Conservation (phyloP, 1,140 invertebrate species). For the Magallana ariakensis region DNA sequence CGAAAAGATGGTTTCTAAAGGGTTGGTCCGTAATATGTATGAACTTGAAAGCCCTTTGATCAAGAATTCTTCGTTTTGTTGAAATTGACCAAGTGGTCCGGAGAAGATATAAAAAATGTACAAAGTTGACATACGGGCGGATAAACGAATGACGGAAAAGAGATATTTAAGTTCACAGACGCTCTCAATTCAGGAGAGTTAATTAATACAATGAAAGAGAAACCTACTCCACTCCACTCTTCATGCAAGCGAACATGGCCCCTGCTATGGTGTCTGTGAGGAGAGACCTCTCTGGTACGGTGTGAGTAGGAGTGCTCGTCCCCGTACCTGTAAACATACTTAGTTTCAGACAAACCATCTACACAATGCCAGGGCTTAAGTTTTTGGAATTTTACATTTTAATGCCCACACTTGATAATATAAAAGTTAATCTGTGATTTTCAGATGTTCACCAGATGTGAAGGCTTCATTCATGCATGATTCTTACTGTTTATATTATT, state of each 20-base stretch:
- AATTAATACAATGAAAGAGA: too few relatives aligned
- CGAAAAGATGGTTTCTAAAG: too few relatives aligned
- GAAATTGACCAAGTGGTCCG: too few relatives aligned
- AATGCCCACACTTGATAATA: too few relatives aligned
- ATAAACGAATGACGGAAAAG: neutral
- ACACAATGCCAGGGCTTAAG: neutral
- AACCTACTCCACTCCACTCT: constrained; percentile 34
- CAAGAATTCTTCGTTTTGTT: too few relatives aligned
- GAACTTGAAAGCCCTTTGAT: too few relatives aligned
- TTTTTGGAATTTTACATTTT: too few relatives aligned
- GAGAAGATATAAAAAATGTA: neutral
- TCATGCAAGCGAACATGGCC: constrained; percentile 40
- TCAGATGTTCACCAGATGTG: too few relatives aligned
- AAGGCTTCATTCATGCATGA: too few relatives aligned
- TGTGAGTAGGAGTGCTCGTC: neutral
- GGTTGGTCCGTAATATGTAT: too few relatives aligned
- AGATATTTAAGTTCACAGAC: neutral
- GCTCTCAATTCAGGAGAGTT: neutral
- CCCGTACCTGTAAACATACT: neutral
- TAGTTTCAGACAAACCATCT: neutral
- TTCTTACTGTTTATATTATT: neutral
- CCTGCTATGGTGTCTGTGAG: constrained; percentile 26
- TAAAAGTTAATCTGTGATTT: too few relatives aligned
- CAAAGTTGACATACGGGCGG: neutral
- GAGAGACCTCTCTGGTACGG: neutral